Conservation (phyloP, 2,888 invertebrate genomes). For the Elysia crispata region DNA sequence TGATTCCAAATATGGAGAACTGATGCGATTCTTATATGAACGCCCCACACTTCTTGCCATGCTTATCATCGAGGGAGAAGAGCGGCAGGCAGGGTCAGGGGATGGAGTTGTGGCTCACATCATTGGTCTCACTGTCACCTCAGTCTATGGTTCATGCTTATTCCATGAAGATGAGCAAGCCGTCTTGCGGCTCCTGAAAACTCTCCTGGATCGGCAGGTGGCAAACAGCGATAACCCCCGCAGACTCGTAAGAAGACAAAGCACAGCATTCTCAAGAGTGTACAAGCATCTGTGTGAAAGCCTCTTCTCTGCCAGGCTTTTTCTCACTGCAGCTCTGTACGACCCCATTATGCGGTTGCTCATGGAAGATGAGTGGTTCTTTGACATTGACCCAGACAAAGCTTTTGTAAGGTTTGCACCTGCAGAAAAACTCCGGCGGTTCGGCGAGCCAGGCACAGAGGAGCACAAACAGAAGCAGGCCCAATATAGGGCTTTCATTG, state of each 20-base stretch:
- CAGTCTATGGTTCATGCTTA: conserved; percentile 84
- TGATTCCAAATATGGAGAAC: conserved; percentile 84
- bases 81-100: conserved; percentile 73
- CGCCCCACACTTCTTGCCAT: conserved; percentile 85
- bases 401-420: conserved; percentile 83
- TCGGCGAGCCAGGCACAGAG: conserved; percentile 86
- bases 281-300: conserved; percentile 93
- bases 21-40: conserved; percentile 84
- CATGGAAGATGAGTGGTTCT: conserved; percentile 92
- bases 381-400: conserved; percentile 94
- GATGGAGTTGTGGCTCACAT: conserved; percentile 55
- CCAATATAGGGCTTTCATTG: conserved; percentile 86
- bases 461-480: conserved; percentile 86
- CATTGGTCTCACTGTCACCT: conserved; percentile 61
- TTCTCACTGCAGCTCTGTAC: conserved; percentile 93
- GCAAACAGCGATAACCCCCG: conserved; percentile 80
- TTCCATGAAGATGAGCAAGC: conserved; percentile 85
- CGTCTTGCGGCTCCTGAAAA: conserved; percentile 73
- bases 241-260: conserved; percentile 86
- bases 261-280: conserved; percentile 87
- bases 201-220: conserved; percentile 80
- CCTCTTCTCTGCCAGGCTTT: conserved; percentile 92
- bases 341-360: conserved; percentile 93
- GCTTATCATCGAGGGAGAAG: conserved; percentile 82
- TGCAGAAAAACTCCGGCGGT: conserved; percentile 82